Conservation (phyloP, 1,140 invertebrate genomes). For the Aphidius gifuensis region DNA sequence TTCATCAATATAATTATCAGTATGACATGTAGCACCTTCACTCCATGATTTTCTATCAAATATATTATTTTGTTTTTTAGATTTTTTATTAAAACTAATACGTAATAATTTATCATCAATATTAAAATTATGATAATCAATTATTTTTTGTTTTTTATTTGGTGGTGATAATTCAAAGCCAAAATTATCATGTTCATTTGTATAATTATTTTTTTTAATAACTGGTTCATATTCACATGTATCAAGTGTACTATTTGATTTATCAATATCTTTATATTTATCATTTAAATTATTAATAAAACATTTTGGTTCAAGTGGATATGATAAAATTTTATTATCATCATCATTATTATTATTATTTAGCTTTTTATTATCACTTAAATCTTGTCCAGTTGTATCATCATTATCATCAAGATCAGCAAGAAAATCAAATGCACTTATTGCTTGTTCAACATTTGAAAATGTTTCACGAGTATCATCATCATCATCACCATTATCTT, state of each 20-base stretch:
- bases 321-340: conserved; percentile 8
- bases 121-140: conserved; percentile 1
- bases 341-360: conserved; percentile 3
- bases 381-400: conserved; percentile 14
- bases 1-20: conserved; percentile 7
- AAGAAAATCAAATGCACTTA: conserved; percentile 49
- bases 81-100: not conserved
- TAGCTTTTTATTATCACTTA: not conserved
- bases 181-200: conserved; percentile 3
- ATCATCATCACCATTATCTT: not conserved
- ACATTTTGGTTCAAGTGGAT: conserved; percentile 31
- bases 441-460: conserved; percentile 40
- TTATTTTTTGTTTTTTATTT: not conserved
- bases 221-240: conserved; percentile 10
- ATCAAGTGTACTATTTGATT: conserved; percentile 10
- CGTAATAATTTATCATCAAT: not conserved
- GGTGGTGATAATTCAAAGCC: conserved; percentile 6
- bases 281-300: conserved; percentile 19
- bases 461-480: conserved; percentile 26
- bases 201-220: not conserved
- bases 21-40: conserved; percentile 18
- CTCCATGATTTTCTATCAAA: conserved; percentile 42
- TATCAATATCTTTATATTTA: conserved; percentile 14
- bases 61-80: conserved; percentile 6
- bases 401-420: conserved; percentile 42